Conservation (phyloP, 2,113 vertebrate genomes). For the Fulmarus glacialis region DNA sequence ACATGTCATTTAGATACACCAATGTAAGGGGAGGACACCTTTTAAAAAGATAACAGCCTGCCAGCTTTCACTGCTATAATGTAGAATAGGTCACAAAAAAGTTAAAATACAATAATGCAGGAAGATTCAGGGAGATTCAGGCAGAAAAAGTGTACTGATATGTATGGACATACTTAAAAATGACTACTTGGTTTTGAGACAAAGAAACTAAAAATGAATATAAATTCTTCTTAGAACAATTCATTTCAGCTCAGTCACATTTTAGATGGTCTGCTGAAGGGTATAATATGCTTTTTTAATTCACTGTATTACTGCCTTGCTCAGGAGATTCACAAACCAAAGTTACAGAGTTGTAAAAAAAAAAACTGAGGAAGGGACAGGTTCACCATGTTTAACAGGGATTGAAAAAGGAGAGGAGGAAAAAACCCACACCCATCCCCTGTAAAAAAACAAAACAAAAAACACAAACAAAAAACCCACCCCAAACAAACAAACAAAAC, state of each 20-base stretch:
- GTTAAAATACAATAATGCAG: neutral
- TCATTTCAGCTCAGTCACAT: neutral
- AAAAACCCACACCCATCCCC: fast-evolving
- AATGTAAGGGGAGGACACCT: neutral
- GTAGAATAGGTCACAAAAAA: neutral
- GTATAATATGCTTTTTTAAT: neutral
- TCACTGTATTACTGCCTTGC: neutral
- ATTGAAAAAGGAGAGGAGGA: neutral
- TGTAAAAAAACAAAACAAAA: neutral
- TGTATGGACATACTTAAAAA: neutral
- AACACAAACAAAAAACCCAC: neutral
- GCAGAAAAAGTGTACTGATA: neutral
- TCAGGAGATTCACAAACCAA: neutral
- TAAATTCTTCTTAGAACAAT: neutral
- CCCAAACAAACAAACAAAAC: neutral
- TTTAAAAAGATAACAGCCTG: neutral
- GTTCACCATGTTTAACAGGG: neutral
- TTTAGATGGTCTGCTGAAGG: neutral
- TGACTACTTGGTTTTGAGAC: neutral
- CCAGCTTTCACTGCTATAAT: neutral
- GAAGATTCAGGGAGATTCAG: neutral
- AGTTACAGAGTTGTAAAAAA: neutral
- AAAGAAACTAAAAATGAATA: neutral
- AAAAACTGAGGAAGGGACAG: neutral
- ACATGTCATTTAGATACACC: neutral